Percentiles rank a stretch among this genome's conserved stretches.
Evolutionary conservation across 2,113 vertebrate genomes (phyloP).

Genomic region (Psephotus haematonotus): DNA sequence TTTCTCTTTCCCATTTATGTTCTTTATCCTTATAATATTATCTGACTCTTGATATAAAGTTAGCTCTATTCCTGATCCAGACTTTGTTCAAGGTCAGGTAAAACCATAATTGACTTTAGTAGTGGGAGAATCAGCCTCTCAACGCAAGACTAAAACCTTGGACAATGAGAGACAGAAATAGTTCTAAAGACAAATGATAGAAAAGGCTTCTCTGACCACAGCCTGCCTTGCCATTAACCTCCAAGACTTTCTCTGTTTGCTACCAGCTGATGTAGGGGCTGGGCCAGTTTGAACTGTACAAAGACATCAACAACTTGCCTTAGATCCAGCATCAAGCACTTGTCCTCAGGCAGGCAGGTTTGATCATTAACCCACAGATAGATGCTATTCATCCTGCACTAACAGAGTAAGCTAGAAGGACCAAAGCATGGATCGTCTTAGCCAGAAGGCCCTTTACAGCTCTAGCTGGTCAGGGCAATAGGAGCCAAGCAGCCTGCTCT

Average conservation of each 20-base stretch:
- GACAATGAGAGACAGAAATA: background rate
- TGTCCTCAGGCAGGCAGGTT: background rate
- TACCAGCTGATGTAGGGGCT: background rate
- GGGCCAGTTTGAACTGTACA: background rate
- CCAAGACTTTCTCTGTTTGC: background rate
- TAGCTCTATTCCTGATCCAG: background rate
- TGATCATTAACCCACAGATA: background rate
- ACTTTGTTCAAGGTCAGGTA: background rate
- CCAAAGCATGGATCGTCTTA: background rate
- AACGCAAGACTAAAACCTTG: background rate
- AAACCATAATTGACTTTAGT: background rate
- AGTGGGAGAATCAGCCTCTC: background rate
- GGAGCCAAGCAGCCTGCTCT: background rate
- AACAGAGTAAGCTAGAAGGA: background rate
- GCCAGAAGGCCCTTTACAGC: background rate
- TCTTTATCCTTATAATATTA: background rate
- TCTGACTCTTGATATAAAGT: background rate
- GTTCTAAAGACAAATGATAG: background rate
- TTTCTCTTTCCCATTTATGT: background rate
- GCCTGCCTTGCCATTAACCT: background rate
- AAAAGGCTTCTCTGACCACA: background rate
- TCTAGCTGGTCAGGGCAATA: rapidly evolving
- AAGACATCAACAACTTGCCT: background rate
- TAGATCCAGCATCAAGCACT: background rate
- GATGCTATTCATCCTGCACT: background rate